A percentile compares a stretch with the other conserved stretches of the same genome.
Conservation (phyloP, 2,888 invertebrate genomes). For the Celastrina argiolus region DNA sequence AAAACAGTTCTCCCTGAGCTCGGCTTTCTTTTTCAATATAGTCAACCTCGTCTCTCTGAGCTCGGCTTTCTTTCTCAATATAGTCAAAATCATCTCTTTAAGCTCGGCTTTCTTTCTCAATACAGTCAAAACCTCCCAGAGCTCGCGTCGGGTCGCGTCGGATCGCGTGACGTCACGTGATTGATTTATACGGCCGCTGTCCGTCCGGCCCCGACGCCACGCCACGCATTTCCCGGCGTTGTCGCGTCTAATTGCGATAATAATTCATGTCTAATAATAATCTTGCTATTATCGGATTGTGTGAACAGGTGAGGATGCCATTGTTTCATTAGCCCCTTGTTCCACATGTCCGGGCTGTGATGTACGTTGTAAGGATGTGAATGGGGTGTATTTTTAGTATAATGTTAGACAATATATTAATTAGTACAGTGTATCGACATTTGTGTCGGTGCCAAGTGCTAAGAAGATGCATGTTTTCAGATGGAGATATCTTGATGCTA, state of each 20-base stretch:
- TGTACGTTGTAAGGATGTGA: neutral
- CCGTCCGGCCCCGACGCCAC: conserved; percentile 39
- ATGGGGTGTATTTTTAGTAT: neutral
- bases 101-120: neutral
- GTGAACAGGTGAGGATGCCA: conserved; percentile 46
- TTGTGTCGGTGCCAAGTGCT: neutral
- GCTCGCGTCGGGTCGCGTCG: neutral
- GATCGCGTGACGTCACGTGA: conserved; percentile 36
- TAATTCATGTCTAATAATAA: conserved; percentile 74
- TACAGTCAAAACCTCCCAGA: too few relatives aligned
- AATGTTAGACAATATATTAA: neutral
- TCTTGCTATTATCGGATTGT: conserved; percentile 69
- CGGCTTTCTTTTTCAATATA: too few relatives aligned
- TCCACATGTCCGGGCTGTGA: neutral
- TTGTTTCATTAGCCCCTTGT: conserved; percentile 31
- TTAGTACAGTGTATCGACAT: neutral
- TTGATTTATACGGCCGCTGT: conserved; percentile 46
- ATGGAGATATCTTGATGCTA: neutral
- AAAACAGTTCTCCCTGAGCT: too few relatives aligned
- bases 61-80: too few relatives aligned
- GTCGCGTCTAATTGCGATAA: conserved; percentile 68
- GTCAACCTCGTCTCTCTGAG: too few relatives aligned
- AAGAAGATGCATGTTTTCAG: neutral
- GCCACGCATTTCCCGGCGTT: conserved; percentile 53
- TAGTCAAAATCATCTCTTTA: too few relatives aligned